These are phyloP conservation scores for Chrysopa pallens DNA, from an alignment of 1,140 invertebrate species.

Conservation along the genomic window DNA sequence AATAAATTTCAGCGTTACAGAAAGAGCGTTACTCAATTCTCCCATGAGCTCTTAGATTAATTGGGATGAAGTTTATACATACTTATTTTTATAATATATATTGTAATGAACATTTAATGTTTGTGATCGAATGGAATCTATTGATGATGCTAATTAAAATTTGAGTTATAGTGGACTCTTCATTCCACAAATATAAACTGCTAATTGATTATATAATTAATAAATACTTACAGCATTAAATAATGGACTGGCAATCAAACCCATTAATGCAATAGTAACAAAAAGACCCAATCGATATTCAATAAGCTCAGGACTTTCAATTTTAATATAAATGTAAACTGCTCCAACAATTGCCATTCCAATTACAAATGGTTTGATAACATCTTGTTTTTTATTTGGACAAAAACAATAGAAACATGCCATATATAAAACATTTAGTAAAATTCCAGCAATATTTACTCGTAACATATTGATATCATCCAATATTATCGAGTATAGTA, in stretches of 20 bases:
- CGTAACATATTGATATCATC: slow-evolving; percentile 50
- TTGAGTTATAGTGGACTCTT: too few species aligned
- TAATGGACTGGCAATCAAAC: slow-evolving; percentile 49
- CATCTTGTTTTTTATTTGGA: slow-evolving; percentile 29
- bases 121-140: too few species aligned
- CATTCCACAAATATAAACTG: too few species aligned
- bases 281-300: slow-evolving; percentile 51
- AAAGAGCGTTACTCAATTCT: too few species aligned
- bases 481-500: slow-evolving; percentile 49
- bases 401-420: slow-evolving; percentile 44
- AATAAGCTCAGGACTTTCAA: slow-evolving; percentile 39
- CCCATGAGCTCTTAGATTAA: too few species aligned
- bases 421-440: slow-evolving; percentile 43
- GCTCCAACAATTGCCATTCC: slow-evolving; percentile 30
- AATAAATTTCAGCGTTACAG: too few species aligned
- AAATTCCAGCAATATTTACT: slow-evolving; percentile 50
- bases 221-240: slow-evolving; percentile 44
- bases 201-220: too few species aligned
- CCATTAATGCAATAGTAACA: slow-evolving; percentile 44
- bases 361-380: slow-evolving; percentile 26
- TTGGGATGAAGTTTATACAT: too few species aligned
- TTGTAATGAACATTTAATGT: too few species aligned
- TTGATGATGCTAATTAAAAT: too few species aligned
- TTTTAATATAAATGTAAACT: slow-evolving; percentile 37
- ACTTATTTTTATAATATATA: too few species aligned